Evolutionary conservation across 1,140 invertebrate species (phyloP).

Genomic region (Drosophila lacertosa): DNA sequence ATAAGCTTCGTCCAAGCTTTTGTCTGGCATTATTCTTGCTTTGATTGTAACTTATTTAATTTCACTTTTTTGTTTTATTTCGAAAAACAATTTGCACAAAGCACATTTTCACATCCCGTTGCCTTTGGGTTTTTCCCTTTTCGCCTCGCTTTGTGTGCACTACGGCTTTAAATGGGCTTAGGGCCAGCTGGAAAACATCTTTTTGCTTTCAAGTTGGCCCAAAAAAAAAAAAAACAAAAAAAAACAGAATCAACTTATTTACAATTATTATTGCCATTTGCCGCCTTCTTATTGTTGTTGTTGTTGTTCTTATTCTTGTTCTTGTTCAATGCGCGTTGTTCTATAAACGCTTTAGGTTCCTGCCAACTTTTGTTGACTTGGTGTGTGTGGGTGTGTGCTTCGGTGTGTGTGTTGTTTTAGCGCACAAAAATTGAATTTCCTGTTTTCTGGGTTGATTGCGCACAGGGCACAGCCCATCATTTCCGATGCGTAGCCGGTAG

Average conservation of each 20-base stretch:
- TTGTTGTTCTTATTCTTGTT: conserved; percentile 32
- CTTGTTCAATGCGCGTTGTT: conserved; percentile 55
- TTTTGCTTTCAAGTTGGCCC: conserved; percentile 13
- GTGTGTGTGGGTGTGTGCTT: conserved; percentile 26
- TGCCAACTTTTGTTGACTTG: conserved; percentile 59
- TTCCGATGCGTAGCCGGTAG: conserved; percentile 45
- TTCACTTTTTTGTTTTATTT: conserved; percentile 21
- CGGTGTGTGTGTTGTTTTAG: conserved; percentile 50
- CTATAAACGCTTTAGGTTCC: conserved; percentile 73
- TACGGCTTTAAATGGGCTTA: conserved; percentile 49
- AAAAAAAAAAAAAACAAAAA: conserved; percentile 4
- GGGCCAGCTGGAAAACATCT: conserved; percentile 52
- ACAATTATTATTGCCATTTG: conserved; percentile 78
- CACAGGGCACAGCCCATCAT: conserved; percentile 53
- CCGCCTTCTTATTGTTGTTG: conserved; percentile 72
- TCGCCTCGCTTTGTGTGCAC: conserved; percentile 30
- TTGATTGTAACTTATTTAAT: conserved; percentile 24
- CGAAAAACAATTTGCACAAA: conserved; percentile 60
- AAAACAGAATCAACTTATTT: conserved; percentile 73
- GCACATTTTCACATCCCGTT: conserved; percentile 55
- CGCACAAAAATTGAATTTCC: conserved; percentile 78
- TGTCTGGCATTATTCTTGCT: conserved; percentile 4
- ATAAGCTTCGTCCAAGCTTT: conserved; percentile 9
- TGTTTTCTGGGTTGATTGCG: conserved; percentile 69
- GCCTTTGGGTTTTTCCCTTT: conserved; percentile 32